Percentiles rank a stretch among this genome's conserved stretches.
These are phyloP conservation scores for Nesoenas mayeri DNA, from an alignment of 2,113 vertebrate species.

Conservation along the genomic window DNA sequence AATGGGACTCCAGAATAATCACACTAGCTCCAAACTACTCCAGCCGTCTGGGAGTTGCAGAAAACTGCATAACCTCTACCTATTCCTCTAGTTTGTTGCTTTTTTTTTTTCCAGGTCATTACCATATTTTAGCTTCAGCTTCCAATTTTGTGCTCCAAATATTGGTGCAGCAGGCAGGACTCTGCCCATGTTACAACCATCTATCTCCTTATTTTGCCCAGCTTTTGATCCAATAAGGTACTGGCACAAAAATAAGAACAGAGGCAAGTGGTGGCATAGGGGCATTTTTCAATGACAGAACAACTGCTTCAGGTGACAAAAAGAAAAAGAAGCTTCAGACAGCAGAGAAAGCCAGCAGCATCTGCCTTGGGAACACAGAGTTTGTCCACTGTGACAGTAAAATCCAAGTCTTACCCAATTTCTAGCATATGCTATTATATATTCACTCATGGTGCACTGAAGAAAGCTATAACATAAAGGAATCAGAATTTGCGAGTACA, in stretches of 20 bases:
- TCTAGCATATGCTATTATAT: neutral
- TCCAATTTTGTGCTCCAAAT: slow-evolving; percentile 15
- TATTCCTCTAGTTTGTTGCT: neutral
- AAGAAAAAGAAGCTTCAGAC: neutral
- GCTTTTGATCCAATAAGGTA: neutral
- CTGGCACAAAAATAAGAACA: neutral
- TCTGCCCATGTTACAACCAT: neutral
- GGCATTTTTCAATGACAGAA: neutral
- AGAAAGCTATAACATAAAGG: neutral
- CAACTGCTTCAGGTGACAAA: neutral
- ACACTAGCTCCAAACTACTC: neutral
- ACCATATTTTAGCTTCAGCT: neutral
- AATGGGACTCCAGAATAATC: neutral
- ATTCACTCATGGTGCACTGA: neutral
- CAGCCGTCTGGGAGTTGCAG: neutral
- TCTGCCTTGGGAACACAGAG: neutral
- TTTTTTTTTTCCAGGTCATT: neutral
- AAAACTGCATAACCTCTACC: neutral
- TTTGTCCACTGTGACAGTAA: neutral
- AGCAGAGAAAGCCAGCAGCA: neutral
- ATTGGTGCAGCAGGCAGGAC: neutral
- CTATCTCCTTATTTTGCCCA: neutral
- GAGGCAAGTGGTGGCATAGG: neutral
- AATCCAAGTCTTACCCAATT: neutral
- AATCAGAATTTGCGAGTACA: neutral